phyloP scores from a whole-genome alignment of 30 jellyfish, hydroid and myxozoan genomes.

The Nemopilema nomurai region DNA sequence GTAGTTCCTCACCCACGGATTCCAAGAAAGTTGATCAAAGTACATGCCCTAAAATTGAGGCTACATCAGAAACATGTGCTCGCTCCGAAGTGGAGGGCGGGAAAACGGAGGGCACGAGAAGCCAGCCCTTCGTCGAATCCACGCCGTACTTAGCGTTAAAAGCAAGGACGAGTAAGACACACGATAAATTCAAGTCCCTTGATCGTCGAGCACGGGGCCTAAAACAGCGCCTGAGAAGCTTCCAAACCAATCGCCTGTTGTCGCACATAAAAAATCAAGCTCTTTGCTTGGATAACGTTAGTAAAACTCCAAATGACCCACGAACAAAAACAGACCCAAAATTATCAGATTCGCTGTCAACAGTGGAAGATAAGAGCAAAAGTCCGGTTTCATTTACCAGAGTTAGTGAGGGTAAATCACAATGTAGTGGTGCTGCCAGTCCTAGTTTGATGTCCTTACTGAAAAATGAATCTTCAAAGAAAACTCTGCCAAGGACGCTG shows the following conservation, averaged over 20 bases:
- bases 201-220: conserved; percentile 51
- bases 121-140: conserved; percentile 18
- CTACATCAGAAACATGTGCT: conserved; percentile 67
- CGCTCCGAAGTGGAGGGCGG: conserved; percentile 65
- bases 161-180: conserved; percentile 8
- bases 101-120: conserved; percentile 28
- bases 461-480: conserved; percentile 2
- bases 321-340: conserved; percentile 38
- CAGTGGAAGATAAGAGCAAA: neutral
- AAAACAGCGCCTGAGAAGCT: conserved; percentile 44
- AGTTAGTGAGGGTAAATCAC: neutral
- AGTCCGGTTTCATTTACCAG: neutral
- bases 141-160: conserved; percentile 34
- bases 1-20: neutral
- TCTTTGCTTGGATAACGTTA: conserved; percentile 45
- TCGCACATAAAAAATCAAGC: conserved; percentile 65
- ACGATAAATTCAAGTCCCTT: conserved; percentile 22
- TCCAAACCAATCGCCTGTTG: conserved; percentile 57
- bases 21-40: conserved; percentile 19
- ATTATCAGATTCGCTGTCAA: neutral
- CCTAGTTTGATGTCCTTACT: conserved; percentile 12
- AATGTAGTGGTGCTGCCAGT: neutral
- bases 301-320: conserved; percentile 37
- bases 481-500: neutral
- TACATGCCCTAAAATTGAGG: conserved; percentile 19